A percentile compares a stretch with the other conserved stretches of the same genome.
Evolutionary conservation across 2,797 vertebrate species (phyloP).

Genomic region (Peromyscus nudipes): DNA sequence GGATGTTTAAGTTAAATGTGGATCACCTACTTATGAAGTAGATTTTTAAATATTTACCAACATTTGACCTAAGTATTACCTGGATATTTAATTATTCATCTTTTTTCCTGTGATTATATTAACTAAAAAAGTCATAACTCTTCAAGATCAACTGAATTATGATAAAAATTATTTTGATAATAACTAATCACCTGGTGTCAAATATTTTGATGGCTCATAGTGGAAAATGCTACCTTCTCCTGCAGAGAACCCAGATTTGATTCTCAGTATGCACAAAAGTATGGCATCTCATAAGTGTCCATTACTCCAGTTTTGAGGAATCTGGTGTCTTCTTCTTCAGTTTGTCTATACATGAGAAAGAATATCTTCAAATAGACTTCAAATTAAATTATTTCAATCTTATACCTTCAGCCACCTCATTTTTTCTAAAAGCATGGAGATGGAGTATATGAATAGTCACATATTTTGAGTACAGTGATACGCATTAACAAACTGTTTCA

Average conservation of each 20-base stretch:
- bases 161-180: neutral
- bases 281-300: neutral
- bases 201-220: neutral
- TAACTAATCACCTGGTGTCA: neutral
- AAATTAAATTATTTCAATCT: neutral
- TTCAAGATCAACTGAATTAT: neutral
- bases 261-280: neutral
- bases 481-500: neutral
- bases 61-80: slow-evolving; percentile 21
- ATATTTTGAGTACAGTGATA: neutral
- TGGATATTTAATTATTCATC: neutral
- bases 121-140: neutral
- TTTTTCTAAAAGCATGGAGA: neutral
- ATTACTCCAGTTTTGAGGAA: neutral
- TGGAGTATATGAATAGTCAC: neutral
- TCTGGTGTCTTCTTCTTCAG: neutral
- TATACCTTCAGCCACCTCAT: neutral
- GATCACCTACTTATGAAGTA: neutral
- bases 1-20: neutral
- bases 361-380: neutral
- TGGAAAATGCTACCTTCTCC: neutral
- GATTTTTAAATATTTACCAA: neutral
- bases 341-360: neutral
- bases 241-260: neutral
- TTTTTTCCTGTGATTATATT: neutral